Evolutionary conservation across 2,797 vertebrate species (phyloP), one percentile per base, ranked within the genome.

Genomic region (Sebastes hubbsi): DNA sequence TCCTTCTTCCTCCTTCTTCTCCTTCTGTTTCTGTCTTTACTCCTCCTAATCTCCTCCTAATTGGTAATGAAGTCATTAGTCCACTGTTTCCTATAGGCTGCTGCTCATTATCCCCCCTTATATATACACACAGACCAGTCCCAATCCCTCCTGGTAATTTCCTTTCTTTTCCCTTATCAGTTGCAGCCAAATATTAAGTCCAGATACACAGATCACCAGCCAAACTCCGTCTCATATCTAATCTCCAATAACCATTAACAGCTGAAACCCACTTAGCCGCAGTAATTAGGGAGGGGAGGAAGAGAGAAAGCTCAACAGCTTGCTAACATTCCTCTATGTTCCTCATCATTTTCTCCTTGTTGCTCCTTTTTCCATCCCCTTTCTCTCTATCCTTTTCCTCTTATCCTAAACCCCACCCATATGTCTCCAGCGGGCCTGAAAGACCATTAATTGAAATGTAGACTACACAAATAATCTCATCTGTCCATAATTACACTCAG

Each of bases 231-330:
- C 67, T 78, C 84, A 58, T 46, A 76, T 80, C 58, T 84, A 78
- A 88, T 82, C 74, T 83, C 42, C 38, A 80, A 80, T 71, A 85
- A 81, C 38, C 69, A 82, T 82, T 78, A 84, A 62, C 84, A 90
- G 68, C 84, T 81, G 82, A 82, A 69, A 56, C 38, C 34, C 14
- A 12, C n/a, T 67, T 54, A 59, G 64, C 74, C 70, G 63, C 68
- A 60, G 75, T 54, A 65, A 77, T 71, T 59, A 58, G 8, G 16
- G 38, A 61, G 42, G n/a, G 6, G 11, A 27, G 36, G 18, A 30
- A 34, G 46, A 75, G 13, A 36, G 34, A 72, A 65, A 64, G 24
- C 14, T 46, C 34, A 63, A 34, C 27, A 78, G 32, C 20, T 8
- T 55, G 56, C 32, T 38, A 56, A 49, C 59, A 66, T 74, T 63